A percentile compares a stretch with the other conserved stretches of the same genome.
phyloP scores from a whole-genome alignment of 2,113 vertebrate genomes.

The Gobio gobio region DNA sequence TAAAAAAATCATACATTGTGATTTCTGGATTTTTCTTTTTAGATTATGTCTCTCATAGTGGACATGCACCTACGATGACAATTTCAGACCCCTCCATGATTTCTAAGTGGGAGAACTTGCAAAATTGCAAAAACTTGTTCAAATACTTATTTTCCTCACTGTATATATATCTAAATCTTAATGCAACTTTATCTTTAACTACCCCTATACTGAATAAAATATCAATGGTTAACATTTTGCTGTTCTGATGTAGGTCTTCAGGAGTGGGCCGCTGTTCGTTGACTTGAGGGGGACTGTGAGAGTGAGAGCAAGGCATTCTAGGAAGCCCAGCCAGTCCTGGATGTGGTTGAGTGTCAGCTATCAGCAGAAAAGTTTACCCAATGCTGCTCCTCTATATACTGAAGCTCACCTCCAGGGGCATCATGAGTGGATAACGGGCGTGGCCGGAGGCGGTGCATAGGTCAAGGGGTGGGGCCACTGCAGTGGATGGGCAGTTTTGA shows the following conservation, averaged over 20 bases:
- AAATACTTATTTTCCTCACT: no score
- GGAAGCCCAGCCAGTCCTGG: slow-evolving; percentile 13
- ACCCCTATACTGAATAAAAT: not conserved
- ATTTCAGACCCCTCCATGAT: no score
- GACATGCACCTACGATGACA: no score
- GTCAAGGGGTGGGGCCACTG: slow-evolving; percentile 32
- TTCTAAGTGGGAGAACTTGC: no score
- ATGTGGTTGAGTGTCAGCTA: slow-evolving; percentile 36
- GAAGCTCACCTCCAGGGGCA: not conserved
- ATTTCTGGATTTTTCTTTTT: no score
- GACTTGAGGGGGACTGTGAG: slow-evolving; percentile 13
- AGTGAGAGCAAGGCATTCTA: slow-evolving; percentile 25
- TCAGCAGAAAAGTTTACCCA: not conserved
- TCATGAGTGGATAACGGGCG: slow-evolving; percentile 51
- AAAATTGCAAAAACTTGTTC: no score
- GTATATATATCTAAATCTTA: not conserved
- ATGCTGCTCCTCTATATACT: slow-evolving; percentile 21
- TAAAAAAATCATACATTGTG: no score
- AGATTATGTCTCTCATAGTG: no score
- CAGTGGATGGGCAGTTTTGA: slow-evolving; percentile 27
- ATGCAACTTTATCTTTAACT: not conserved
- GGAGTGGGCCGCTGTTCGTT: slow-evolving; percentile 16
- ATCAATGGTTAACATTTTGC: not conserved
- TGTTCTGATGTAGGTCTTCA: slow-evolving; percentile 42
- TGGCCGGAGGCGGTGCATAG: not conserved